Evolutionary conservation across 2,797 vertebrate genomes (phyloP), one percentile per base, ranked within the genome.

Genomic region (Cichlasoma orientale): DNA sequence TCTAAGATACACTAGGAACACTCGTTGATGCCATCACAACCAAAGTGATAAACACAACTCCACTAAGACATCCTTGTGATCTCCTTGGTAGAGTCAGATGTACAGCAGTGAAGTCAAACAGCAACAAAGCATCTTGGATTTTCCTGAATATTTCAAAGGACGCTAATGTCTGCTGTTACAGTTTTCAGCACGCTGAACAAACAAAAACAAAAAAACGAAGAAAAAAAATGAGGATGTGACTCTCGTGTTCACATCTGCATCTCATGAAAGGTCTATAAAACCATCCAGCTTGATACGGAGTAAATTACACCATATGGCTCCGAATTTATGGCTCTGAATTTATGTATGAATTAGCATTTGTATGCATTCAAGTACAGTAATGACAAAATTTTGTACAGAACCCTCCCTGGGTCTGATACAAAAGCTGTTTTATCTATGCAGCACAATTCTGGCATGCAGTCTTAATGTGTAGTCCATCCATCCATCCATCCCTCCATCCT

Each of bases 291-390:
- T 36, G 61, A 77, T 8, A 47, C 0, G 3, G 41, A 50, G 25
- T 68, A 68, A 82, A 83, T 78, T 50, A 57, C 53, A 83, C 44
- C 79, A 77, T 80, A 83, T 82, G 70, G 78, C 54, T 54, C 13
- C 5, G 4, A 29, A 29, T 29, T 29, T 80, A 83, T 82, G 69
- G 77, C 55, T 55, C 16, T 69, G 13, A 70, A 77, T 78, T 58
- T 53, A 80, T 63, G 23, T 29, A 86, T 86, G 84, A 86, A 90
- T 88, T 59, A 81, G 77, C 63, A 82, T 83, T 82, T 78, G 71
- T 79, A 75, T 58, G 80, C 73, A 72, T 70, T 85, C 2, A 7
- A 83, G 68, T 44, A 55, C 59, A 69, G 56, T 70, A 76, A 74
- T 79, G 82, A 87, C 55, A 85, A 57, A 82, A 76, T 50, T 84